phyloP scores from a whole-genome alignment of 1,140 invertebrate species.

The Diprion similis region DNA sequence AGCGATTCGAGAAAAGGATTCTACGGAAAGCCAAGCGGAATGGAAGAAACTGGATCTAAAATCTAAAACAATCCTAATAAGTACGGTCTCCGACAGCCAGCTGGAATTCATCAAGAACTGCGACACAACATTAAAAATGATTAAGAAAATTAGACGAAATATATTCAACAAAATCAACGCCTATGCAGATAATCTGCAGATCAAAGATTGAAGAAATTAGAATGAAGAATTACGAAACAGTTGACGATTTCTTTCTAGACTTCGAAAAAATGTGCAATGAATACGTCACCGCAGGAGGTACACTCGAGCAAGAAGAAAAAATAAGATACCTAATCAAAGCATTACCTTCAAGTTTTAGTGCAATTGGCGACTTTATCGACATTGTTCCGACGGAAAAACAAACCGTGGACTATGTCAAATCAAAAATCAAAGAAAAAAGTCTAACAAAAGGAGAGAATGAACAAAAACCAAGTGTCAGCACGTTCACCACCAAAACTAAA shows the following conservation, averaged over 20 bases:
- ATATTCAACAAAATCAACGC: conserved; percentile 31
- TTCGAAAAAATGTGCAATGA: conserved; percentile 49
- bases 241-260: conserved; percentile 46
- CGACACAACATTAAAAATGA: conserved; percentile 17
- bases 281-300: conserved; percentile 43
- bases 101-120: conserved; percentile 25
- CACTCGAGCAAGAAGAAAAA: conserved; percentile 45
- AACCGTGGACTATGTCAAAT: conserved; percentile 52
- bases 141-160: conserved; percentile 25
- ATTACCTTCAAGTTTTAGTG: conserved; percentile 23
- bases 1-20: conserved; percentile 20
- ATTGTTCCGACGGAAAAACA: conserved; percentile 44
- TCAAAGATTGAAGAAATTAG: conserved; percentile 31
- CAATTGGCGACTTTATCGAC: conserved; percentile 32
- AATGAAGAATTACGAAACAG: conserved; percentile 32
- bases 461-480: conserved; percentile 18
- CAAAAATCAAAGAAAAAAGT: conserved; percentile 53
- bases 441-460: conserved; percentile 25
- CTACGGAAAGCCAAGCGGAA: conserved; percentile 2
- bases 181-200: conserved; percentile 31
- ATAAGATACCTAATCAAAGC: conserved; percentile 48
- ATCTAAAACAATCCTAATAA: conserved; percentile 27
- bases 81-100: conserved; percentile 30
- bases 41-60: conserved; percentile 26
- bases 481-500: neutral